phyloP scores from a whole-genome alignment of 2,888 invertebrate species.

The Deilephila porcellus region DNA sequence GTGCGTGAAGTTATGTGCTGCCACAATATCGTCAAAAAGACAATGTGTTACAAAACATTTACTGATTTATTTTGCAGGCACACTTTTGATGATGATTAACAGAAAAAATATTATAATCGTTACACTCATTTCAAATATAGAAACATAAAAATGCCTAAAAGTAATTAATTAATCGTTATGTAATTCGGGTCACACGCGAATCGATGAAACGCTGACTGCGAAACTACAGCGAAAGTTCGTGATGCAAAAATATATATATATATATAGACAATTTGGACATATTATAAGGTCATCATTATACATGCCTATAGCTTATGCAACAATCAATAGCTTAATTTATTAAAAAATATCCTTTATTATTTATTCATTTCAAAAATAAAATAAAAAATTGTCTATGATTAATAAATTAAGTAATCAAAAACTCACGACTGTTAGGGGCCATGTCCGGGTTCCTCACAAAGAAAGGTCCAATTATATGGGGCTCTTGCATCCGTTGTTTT shows the following conservation, averaged over 20 bases:
- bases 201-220: not conserved
- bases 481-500: slow-evolving; percentile 49
- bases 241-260: not conserved
- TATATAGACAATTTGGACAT: not conserved
- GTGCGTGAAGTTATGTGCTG: too few relatives aligned
- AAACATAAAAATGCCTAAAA: not conserved
- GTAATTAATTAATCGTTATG: not conserved
- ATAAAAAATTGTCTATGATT: not conserved
- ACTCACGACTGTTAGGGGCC: slow-evolving; percentile 63
- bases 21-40: too few relatives aligned
- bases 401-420: slow-evolving; percentile 4
- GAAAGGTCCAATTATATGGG: slow-evolving; percentile 57
- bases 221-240: not conserved
- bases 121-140: not conserved
- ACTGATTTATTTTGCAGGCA: too few relatives aligned
- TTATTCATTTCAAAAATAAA: not conserved
- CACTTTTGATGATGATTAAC: too few relatives aligned
- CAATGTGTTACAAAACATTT: too few relatives aligned
- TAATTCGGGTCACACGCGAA: slow-evolving; percentile 6
- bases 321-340: not conserved
- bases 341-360: not conserved
- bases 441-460: slow-evolving; percentile 55
- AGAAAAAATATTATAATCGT: not conserved
- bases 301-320: not conserved
- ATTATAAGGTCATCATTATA: not conserved